Evolutionary conservation across 2,113 vertebrate species (phyloP), one percentile per base, ranked within the genome.

Genomic region (Diphyllodes magnificus): DNA sequence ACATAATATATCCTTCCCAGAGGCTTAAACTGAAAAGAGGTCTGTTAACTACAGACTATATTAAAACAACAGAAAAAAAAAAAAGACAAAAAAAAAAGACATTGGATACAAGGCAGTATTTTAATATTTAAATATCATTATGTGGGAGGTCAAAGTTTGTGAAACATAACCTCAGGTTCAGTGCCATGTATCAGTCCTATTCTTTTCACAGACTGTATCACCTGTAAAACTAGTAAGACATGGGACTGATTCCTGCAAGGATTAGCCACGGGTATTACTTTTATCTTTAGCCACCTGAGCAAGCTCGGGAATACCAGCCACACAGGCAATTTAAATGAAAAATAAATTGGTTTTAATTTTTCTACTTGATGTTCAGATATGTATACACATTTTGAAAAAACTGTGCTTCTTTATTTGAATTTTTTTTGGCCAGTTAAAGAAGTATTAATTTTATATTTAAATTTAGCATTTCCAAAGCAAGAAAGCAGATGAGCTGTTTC

Each of bases 1-100:
- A 95, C 96, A 97, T 92, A 95, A 96, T 97, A 94, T 91, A 96
- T 95, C 95, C 95, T 95, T 94, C 82, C 86, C 82, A 96, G 89
- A 86, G 92, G 95, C 96, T 97, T 97, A 98, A 97, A 97, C 91
- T 88, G 82, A 95, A 96, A 95, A 90, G 88, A 96, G 56, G 86
- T 96, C 93, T 94, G 88, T 96, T 96, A 97, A 95, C 90, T 86
- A 94, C 86, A 95, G 71, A 80, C 47, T 65, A 44, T 37, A 56
- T 33, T 84, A 93, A 68, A 93, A 83, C 18, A 91, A 90, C 30
- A 16, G 13, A 0, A 0, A 42, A 23, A 19, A 49, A 30, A 16
- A 9, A 40, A n/a, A 10, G 3, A 22, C 2, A 22, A 54, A 28
- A 53, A 19, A 27, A 19, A 27, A 37, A 53, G 3, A 27, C 42